Base-by-base conservation (phyloP, 2,797 vertebrate genomes). In the Acipenser transmontanus region DNA sequence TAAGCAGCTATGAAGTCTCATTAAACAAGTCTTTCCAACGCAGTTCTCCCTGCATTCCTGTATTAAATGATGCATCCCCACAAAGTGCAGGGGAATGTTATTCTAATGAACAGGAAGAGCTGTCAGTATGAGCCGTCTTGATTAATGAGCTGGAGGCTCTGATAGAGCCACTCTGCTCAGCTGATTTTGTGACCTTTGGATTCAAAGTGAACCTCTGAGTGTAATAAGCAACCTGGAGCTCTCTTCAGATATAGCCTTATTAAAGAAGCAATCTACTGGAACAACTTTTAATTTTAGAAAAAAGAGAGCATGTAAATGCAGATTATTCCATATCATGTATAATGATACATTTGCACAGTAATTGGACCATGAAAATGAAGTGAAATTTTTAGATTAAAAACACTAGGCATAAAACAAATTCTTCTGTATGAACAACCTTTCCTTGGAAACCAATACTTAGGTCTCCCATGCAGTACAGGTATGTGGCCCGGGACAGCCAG, bases 1-100 rank as follows among this genome's bases (percentile, higher is more conserved):
- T 1, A 62, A 78, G 66, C 67, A 65, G 68, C 77, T 84, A 80
- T 79, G 80, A 83, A 81, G 77, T 82, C 83, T 89, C 83, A 82
- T 83, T 85, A 82, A 79, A 84, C 78, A 76, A 72, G 65, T 62
- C 72, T 76, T 80, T 76, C 75, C 72, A 63, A 68, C 62, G 66
- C 64, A 64, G 59, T 76, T 80, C 69, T 75, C 64, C 77, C 74
- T 77, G 64, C 48, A 11, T 73, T 74, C 75, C n/a, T 51, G 56
- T 72, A 61, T 80, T 73, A 70, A 79, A 78, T 77, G 75, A 77
- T 70, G 51, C 72, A 68, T 77, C 67, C 71, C 78, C 72, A 69
- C 65, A 66, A 80, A 81, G 76, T 73, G 65, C 67, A 68, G 71
- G 69, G 70, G 76, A 78, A 80, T 69, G 68, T 71, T 81, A 81